Base-by-base conservation (phyloP, 2,888 invertebrate species). In the Caenorhabditis angaria region DNA sequence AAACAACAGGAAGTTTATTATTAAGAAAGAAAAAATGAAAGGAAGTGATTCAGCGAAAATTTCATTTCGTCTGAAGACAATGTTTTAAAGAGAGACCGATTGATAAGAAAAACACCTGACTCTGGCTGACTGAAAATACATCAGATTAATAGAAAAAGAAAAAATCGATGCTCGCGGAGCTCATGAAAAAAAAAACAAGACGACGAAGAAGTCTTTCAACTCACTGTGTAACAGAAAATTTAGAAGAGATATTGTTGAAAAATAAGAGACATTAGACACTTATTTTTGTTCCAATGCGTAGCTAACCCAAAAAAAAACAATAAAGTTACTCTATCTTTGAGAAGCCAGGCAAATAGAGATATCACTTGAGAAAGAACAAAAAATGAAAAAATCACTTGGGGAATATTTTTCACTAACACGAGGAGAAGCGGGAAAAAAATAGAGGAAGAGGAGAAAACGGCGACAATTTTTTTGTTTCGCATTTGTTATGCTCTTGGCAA, bases 401-500 rank as follows among this genome's bases (percentile, higher is more conserved):
- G 18, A 6, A 41, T 10, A 32, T 32, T 8, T 32, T 32, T 10
- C 5, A 3, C 18, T 41, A 18, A 41, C 41, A 41, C 10, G 5
- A 32, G 12, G 5, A 32, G 12, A 5, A 32, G 12, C 32, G 32
- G 12, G 12, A 12, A 32, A 32, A 32, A n/a, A n/a, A n/a, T n/a
- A n/a, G n/a, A n/a, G n/a, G n/a, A n/a, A n/a, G n/a, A n/a, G n/a
- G n/a, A n/a, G n/a, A n/a, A n/a, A n/a, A n/a, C n/a, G n/a, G n/a
- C n/a, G n/a, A n/a, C n/a, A n/a, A n/a, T n/a, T n/a, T n/a, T n/a
- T n/a, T n/a, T n/a, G n/a, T n/a, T n/a, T n/a, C 41, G 18, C 41
- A 41, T 41, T 41, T 41, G 41, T 41, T 41, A 41, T 41, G 41
- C 41, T 41, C 41, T 41, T 41, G 41, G 41, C 41, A 41, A 12